Conservation (phyloP, 2,888 invertebrate genomes). For the Crepidodera aurea region DNA sequence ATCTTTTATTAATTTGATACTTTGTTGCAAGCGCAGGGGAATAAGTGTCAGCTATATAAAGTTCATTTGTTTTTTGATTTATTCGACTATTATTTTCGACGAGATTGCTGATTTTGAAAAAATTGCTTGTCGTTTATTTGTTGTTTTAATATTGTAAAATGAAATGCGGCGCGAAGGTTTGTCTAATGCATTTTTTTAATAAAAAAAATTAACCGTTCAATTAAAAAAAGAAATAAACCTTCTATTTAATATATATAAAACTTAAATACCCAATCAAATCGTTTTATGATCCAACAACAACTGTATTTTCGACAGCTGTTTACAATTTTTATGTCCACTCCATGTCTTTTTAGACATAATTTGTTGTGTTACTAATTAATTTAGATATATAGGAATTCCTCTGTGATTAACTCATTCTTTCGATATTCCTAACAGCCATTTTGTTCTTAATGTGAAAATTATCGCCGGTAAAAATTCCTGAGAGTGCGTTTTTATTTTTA, state of each 20-base stretch:
- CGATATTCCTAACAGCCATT: conserved; percentile 14
- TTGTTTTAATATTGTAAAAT: no score
- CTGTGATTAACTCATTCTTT: conserved; percentile 10
- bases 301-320: background rate
- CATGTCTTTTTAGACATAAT: background rate
- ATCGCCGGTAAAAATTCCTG: conserved; percentile 5
- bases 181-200: no score
- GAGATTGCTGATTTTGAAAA: conserved; percentile 1
- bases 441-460: conserved; percentile 22
- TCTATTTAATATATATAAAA: no score
- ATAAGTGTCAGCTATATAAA: conserved; percentile 24
- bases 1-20: conserved; percentile 37
- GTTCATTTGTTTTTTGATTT: conserved; percentile 23
- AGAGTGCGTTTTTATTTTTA: conserved; percentile 1
- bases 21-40: conserved; percentile 36
- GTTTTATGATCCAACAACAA: no score
- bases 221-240: no score
- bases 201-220: no score
- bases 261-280: no score
- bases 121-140: no score
- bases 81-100: conserved; percentile 11
- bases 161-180: no score
- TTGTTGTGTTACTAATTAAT: conserved; percentile 13
- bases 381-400: conserved; percentile 23
- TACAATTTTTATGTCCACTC: background rate